Percentiles rank a stretch among this genome's conserved stretches.
These are phyloP conservation scores for Agrochola litura DNA, from an alignment of 2,888 invertebrate genomes.

Conservation along the genomic window DNA sequence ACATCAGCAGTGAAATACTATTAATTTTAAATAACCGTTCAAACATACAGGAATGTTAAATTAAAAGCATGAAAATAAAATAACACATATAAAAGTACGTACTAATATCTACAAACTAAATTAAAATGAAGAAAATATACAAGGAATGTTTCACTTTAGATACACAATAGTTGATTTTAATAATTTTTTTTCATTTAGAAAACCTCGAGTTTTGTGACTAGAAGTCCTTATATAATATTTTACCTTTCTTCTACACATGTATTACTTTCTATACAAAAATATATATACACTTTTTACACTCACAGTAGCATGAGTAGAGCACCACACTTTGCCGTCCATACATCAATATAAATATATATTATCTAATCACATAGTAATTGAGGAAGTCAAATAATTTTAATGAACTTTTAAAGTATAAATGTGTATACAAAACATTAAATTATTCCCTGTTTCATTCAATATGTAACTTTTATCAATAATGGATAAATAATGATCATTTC, in stretches of 20 bases:
- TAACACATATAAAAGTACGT: conserved; percentile 44
- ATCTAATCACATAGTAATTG: conserved; percentile 29
- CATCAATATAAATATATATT: conserved; percentile 28
- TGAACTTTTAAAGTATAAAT: conserved; percentile 5
- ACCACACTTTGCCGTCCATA: conserved; percentile 47
- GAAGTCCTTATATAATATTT: conserved; percentile 54
- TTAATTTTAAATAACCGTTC: conserved; percentile 15
- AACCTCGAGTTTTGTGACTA: conserved; percentile 64
- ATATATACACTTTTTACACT: conserved; percentile 54
- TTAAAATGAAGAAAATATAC: conserved; percentile 33
- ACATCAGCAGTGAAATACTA: conserved; percentile 35
- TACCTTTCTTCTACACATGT: conserved; percentile 35
- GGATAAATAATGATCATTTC: conserved; percentile 12
- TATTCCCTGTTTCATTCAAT: conserved; percentile 47
- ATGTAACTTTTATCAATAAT: conserved; percentile 16
- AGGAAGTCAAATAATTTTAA: conserved; percentile 17
- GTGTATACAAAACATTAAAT: conserved; percentile 27
- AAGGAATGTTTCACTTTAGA: conserved; percentile 55
- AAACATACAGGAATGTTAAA: conserved; percentile 48
- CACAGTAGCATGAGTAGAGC: conserved; percentile 50
- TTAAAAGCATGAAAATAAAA: conserved; percentile 47
- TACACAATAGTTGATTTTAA: conserved; percentile 18
- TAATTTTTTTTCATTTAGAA: conserved; percentile 44
- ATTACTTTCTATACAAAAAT: conserved; percentile 61
- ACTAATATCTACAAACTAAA: conserved; percentile 38